Conservation (phyloP, 2,113 vertebrate genomes). For the Heterotilapia buettikoferi region DNA sequence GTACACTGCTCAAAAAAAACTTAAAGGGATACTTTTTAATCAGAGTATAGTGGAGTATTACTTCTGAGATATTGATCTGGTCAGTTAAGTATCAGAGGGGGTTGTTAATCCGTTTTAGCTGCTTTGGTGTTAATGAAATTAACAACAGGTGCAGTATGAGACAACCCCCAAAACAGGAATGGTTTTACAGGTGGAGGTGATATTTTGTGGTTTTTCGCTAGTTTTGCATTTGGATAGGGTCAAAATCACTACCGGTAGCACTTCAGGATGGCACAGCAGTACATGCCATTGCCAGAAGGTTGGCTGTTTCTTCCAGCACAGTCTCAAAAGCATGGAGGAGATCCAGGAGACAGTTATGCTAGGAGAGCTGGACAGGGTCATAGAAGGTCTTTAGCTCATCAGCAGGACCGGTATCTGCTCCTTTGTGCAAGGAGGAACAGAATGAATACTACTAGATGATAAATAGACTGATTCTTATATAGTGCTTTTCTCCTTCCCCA, state of each 20-base stretch:
- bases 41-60: not conserved
- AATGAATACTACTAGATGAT: not conserved
- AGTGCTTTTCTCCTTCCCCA: rapidly evolving
- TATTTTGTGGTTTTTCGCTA: not conserved
- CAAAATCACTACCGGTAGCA: not conserved
- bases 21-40: not conserved
- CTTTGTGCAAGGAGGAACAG: not conserved
- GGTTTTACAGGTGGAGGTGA: not conserved
- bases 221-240: not conserved
- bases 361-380: not conserved
- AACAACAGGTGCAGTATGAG: not conserved
- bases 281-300: not conserved
- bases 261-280: not conserved
- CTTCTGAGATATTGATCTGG: not conserved
- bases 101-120: not conserved
- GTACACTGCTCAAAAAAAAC: not conserved
- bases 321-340: not conserved
- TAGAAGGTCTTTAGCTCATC: not conserved
- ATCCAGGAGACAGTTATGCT: not conserved
- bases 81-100: not conserved
- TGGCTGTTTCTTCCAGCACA: not conserved
- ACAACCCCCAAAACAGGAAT: not conserved
- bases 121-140: not conserved
- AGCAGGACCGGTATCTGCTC: not conserved
- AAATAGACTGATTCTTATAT: not conserved